Evolutionary conservation across 2,113 vertebrate genomes (phyloP).

Genomic region (Cervus canadensis): DNA sequence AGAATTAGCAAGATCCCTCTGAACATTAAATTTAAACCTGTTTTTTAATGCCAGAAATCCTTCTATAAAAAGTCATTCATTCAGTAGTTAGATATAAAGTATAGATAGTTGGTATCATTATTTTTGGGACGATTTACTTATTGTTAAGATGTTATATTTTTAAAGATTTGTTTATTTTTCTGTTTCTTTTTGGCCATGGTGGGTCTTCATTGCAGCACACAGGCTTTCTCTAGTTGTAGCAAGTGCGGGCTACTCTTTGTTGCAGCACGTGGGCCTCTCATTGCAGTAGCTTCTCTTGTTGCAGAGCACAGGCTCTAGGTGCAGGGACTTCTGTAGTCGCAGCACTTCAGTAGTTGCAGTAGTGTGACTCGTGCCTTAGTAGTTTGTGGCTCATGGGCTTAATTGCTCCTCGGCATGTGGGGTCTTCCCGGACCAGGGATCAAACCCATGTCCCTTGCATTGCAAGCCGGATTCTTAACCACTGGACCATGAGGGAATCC

Average conservation of each 20-base stretch:
- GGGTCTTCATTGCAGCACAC: neutral
- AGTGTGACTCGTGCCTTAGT: neutral
- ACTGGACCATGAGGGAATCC: neutral
- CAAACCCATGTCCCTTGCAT: neutral
- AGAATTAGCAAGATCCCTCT: neutral
- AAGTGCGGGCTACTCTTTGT: accelerated
- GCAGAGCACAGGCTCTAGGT: neutral
- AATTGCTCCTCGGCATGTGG: neutral
- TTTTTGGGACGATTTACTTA: neutral
- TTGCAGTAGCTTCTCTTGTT: neutral
- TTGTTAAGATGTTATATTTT: neutral
- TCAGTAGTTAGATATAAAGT: neutral
- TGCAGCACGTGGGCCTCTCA: neutral
- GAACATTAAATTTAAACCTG: neutral
- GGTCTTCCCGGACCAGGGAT: neutral
- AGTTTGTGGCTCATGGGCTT: neutral
- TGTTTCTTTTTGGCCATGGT: neutral
- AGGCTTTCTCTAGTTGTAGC: neutral
- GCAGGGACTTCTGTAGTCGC: neutral
- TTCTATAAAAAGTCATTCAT: neutral
- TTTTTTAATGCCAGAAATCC: neutral
- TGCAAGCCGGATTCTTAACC: neutral
- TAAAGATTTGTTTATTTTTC: neutral
- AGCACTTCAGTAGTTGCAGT: neutral
- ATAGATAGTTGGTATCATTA: neutral